phyloP scores from a whole-genome alignment of 2,888 invertebrate genomes.

The Macrosoma leucophasiata region DNA sequence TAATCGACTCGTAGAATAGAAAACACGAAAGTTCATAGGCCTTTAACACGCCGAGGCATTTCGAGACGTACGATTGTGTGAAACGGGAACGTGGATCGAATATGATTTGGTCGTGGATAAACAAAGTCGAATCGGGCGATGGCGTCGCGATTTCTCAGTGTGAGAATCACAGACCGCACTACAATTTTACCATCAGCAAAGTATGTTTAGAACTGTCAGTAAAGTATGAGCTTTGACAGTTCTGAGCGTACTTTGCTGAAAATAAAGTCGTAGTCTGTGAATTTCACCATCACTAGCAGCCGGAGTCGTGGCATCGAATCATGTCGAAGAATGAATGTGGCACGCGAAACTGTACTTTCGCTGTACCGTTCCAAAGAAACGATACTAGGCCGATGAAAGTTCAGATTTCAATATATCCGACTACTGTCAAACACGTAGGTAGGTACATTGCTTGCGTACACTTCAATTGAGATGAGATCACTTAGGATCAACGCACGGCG shows the following conservation, averaged over 20 bases:
- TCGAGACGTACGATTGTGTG: slow-evolving; percentile 64
- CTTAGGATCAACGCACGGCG: slow-evolving; percentile 67
- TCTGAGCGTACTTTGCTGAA: too few species aligned
- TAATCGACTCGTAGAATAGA: slow-evolving; percentile 23
- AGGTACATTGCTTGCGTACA: slow-evolving; percentile 29
- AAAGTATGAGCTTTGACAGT: too few species aligned
- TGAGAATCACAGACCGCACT: too few species aligned
- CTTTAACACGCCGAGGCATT: slow-evolving; percentile 45
- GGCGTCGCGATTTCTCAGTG: slow-evolving; percentile 38
- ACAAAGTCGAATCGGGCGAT: slow-evolving; percentile 57
- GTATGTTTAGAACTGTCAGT: too few species aligned
- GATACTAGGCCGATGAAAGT: slow-evolving; percentile 53
- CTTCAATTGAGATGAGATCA: slow-evolving; percentile 60
- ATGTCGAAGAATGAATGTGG: slow-evolving; percentile 33
- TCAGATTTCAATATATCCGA: slow-evolving; percentile 29
- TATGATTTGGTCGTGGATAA: slow-evolving; percentile 56
- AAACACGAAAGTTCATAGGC: slow-evolving; percentile 48
- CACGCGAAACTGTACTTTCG: slow-evolving; percentile 59
- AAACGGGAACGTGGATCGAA: slow-evolving; percentile 68
- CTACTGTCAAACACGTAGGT: too few species aligned
- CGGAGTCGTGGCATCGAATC: slow-evolving; percentile 1
- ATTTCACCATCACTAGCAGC: too few species aligned
- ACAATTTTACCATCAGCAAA: too few species aligned
- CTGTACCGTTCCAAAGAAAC: slow-evolving; percentile 53
- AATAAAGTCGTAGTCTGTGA: too few species aligned